Conservation (phyloP, 1,140 invertebrate genomes). For the Drosophila oshimai region DNA sequence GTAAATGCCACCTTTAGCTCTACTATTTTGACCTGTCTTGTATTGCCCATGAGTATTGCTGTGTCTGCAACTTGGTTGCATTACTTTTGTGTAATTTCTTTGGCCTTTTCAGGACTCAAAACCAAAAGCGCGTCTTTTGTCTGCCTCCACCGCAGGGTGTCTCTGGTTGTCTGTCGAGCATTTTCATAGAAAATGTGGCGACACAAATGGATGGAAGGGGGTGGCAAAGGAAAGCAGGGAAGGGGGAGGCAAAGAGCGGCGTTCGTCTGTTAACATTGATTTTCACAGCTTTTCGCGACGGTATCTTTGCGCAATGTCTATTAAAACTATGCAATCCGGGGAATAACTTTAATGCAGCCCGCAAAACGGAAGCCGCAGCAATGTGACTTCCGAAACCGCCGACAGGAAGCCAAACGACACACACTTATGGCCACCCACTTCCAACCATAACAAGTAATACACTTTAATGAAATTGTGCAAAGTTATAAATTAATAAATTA, state of each 20-base stretch:
- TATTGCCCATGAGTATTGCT: slow-evolving; percentile 4
- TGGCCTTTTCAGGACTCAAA: slow-evolving; percentile 34
- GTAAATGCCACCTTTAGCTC: neutral
- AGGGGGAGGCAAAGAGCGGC: neutral
- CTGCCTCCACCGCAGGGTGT: neutral
- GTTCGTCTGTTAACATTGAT: slow-evolving; percentile 46
- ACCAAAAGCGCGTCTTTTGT: slow-evolving; percentile 34
- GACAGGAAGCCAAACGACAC: slow-evolving; percentile 40
- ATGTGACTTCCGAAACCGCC: slow-evolving; percentile 53
- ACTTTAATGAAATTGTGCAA: neutral
- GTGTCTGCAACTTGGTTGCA: slow-evolving; percentile 27
- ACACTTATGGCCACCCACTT: slow-evolving; percentile 11
- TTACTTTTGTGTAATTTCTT: slow-evolving; percentile 55
- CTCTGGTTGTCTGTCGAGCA: slow-evolving; percentile 16
- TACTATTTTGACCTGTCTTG: neutral
- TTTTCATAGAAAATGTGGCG: slow-evolving; percentile 29
- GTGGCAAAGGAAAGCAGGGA: neutral
- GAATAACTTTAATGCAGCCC: slow-evolving; percentile 26
- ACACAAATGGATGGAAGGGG: neutral
- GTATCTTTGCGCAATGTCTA: slow-evolving; percentile 28
- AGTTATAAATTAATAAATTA: neutral
- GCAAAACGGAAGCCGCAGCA: slow-evolving; percentile 56
- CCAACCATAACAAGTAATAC: neutral
- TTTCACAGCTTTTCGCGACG: slow-evolving; percentile 39
- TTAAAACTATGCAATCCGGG: slow-evolving; percentile 23